Conservation (phyloP, 2,113 vertebrate species). For the Pangasianodon hypophthalmus region DNA sequence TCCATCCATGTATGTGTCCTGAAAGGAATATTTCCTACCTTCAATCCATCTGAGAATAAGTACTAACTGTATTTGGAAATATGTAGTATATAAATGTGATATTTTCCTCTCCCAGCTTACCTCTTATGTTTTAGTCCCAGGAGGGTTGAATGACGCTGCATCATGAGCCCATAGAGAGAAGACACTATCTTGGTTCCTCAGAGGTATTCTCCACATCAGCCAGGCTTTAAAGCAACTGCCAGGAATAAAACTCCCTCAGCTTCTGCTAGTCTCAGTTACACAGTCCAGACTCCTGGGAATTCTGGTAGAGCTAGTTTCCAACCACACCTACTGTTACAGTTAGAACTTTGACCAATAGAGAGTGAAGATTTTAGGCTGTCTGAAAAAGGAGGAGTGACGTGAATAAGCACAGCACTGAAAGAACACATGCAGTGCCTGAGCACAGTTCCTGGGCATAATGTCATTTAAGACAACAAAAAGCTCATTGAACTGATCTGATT, state of each 20-base stretch:
- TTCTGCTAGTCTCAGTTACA: slow-evolving; percentile 44
- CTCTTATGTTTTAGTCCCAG: slow-evolving; percentile 55
- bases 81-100: neutral
- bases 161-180: slow-evolving; percentile 8
- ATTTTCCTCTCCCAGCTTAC: slow-evolving; percentile 55
- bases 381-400: slow-evolving; percentile 65
- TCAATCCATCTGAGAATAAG: neutral
- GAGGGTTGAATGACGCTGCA: slow-evolving; percentile 42
- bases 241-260: slow-evolving; percentile 40
- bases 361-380: slow-evolving; percentile 62
- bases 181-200: slow-evolving; percentile 29
- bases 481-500: slow-evolving; percentile 53
- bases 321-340: slow-evolving; percentile 73
- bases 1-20: neutral
- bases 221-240: slow-evolving; percentile 16
- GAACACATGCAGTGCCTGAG: slow-evolving; percentile 35
- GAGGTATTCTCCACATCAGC: slow-evolving; percentile 4
- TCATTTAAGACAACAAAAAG: slow-evolving; percentile 54
- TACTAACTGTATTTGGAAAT: neutral
- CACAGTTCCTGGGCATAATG: slow-evolving; percentile 27
- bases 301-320: slow-evolving; percentile 77
- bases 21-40: neutral
- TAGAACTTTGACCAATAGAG: slow-evolving; percentile 64
- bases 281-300: slow-evolving; percentile 67
- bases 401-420: slow-evolving; percentile 58